Conservation (phyloP, 2,797 vertebrate species). For the Muscicapa comitata region DNA sequence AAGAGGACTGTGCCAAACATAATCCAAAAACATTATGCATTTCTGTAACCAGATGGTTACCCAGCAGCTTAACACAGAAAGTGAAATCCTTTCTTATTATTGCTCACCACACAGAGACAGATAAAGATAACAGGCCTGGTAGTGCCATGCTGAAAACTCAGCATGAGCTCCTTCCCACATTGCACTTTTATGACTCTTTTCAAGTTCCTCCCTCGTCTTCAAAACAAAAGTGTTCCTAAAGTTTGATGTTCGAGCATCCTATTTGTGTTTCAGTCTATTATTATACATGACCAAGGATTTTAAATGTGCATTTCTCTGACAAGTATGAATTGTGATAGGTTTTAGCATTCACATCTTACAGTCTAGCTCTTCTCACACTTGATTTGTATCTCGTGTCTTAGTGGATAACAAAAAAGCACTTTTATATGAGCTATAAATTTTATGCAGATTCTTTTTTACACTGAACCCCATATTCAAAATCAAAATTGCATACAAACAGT, state of each 20-base stretch:
- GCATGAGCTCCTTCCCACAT: background rate
- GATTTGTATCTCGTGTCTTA: background rate
- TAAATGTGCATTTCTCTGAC: conserved; percentile 2
- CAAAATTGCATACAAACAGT: background rate
- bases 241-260: background rate
- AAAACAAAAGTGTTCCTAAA: background rate
- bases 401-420: background rate
- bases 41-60: background rate
- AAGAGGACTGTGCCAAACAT: background rate
- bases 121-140: background rate
- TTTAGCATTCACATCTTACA: conserved; percentile 22
- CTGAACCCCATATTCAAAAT: background rate
- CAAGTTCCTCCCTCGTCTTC: background rate
- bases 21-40: background rate
- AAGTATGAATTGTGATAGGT: conserved; percentile 4
- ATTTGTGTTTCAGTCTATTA: conserved; percentile 16
- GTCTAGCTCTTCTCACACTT: conserved; percentile 30
- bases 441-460: background rate
- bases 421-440: background rate
- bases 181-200: background rate
- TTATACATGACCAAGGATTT: background rate
- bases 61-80: background rate
- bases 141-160: background rate
- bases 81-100: background rate
- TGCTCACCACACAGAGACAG: background rate